Evolutionary conservation across 92 coral and sea anemone genomes (phyloP).

Genomic region (Diadumene lineata): DNA sequence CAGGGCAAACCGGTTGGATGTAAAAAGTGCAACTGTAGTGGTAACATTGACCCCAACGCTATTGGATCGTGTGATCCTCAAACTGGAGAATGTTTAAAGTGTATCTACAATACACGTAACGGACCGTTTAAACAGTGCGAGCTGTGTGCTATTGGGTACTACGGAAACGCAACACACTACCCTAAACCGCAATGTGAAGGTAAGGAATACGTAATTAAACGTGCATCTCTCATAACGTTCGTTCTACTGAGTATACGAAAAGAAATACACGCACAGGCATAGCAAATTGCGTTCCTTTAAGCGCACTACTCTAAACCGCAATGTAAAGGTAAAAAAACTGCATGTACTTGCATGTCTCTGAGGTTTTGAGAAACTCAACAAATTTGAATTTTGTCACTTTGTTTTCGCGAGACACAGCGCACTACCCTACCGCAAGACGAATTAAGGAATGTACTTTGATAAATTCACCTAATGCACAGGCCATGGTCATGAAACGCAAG

Average conservation of each 20-base stretch:
- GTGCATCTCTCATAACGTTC: too few relatives aligned
- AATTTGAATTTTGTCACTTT: too few relatives aligned
- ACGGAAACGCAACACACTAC: slow-evolving; percentile 89
- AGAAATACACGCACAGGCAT: neutral
- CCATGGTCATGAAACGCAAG: too few relatives aligned
- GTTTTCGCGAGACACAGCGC: too few relatives aligned
- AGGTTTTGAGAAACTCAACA: too few relatives aligned
- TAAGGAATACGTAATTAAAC: too few relatives aligned
- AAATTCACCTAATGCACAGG: too few relatives aligned
- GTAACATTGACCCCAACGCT: slow-evolving; percentile 91
- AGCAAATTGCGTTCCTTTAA: neutral
- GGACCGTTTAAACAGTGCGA: slow-evolving; percentile 86
- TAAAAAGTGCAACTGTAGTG: slow-evolving; percentile 92
- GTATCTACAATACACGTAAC: slow-evolving; percentile 87
- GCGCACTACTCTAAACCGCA: slow-evolving; percentile 92
- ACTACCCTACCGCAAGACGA: too few relatives aligned
- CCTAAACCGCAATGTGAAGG: slow-evolving; percentile 97
- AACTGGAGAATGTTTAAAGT: slow-evolving; percentile 91
- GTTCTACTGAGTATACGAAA: too few relatives aligned
- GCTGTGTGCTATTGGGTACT: slow-evolving; percentile 81
- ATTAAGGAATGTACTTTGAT: too few relatives aligned
- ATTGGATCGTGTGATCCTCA: slow-evolving; percentile 82
- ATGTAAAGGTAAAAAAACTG: slow-evolving; percentile 79
- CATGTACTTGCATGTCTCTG: too few relatives aligned
- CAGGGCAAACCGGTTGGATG: slow-evolving; percentile 72